These are phyloP conservation scores for Sceliomorpha sp. DNA, from an alignment of 2,888 invertebrate genomes.

Conservation along the genomic window DNA sequence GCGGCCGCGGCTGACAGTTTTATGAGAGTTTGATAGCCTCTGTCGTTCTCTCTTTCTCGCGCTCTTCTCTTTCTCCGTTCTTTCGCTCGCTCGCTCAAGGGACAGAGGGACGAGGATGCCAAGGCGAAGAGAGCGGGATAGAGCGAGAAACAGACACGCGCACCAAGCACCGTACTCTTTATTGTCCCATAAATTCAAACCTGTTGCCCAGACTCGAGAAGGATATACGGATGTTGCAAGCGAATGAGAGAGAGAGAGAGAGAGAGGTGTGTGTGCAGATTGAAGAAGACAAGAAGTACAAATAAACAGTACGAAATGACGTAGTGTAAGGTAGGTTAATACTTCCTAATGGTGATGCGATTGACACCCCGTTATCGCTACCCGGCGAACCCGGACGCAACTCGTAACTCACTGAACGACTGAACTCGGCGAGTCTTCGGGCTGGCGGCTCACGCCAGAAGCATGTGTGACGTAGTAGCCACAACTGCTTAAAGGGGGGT, in stretches of 20 bases:
- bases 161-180: conserved; percentile 78
- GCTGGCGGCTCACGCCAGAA: conserved; percentile 70
- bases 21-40: conserved; percentile 80
- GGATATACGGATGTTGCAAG: conserved; percentile 60
- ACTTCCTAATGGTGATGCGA: conserved; percentile 66
- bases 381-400: conserved; percentile 69
- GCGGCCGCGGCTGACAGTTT: conserved; percentile 79
- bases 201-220: conserved; percentile 75
- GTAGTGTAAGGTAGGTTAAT: conserved; percentile 56
- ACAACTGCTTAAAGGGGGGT: conserved; percentile 68
- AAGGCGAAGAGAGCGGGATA: conserved; percentile 48
- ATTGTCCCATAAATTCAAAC: conserved; percentile 80
- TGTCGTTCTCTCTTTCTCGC: conserved; percentile 62
- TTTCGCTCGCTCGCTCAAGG: conserved; percentile 57
- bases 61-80: conserved; percentile 38
- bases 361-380: conserved; percentile 69
- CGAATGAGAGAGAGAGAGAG: conserved; percentile 24
- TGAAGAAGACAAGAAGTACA: conserved; percentile 8
- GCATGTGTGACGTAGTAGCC: conserved; percentile 74
- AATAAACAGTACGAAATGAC: conserved; percentile 24
- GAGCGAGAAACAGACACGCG: conserved; percentile 72
- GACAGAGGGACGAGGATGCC: conserved; percentile 40
- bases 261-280: conserved; percentile 1
- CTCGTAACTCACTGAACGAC: conserved; percentile 71
- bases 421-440: conserved; percentile 62